These are phyloP conservation scores for Pachymerium ferrugineum DNA, from an alignment of 2,888 invertebrate genomes.

Conservation along the genomic window DNA sequence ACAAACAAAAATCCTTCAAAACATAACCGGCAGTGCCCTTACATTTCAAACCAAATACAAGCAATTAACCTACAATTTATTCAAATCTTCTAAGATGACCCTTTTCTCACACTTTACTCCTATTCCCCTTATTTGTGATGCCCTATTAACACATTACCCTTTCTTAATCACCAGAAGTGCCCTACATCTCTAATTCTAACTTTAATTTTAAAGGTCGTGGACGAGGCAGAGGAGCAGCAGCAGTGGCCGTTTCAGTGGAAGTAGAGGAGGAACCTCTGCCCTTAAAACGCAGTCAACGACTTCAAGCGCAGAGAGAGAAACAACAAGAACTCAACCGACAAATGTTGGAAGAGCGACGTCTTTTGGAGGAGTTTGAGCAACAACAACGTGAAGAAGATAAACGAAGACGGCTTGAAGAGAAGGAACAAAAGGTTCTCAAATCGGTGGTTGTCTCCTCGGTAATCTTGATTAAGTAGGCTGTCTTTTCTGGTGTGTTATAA, in stretches of 20 bases:
- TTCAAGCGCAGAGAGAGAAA: conserved; percentile 59
- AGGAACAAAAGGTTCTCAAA: conserved; percentile 30
- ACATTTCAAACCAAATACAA: too few species aligned
- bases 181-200: not conserved
- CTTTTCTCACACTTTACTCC: too few species aligned
- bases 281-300: conserved; percentile 35
- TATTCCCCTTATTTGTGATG: too few species aligned
- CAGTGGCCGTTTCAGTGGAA: too few species aligned
- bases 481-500: not conserved
- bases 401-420: conserved; percentile 31
- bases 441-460: conserved; percentile 9
- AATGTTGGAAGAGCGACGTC: conserved; percentile 60
- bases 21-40: too few species aligned
- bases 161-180: not conserved
- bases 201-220: conserved; percentile 16
- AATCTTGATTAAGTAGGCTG: not conserved
- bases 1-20: too few species aligned
- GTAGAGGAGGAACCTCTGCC: not conserved
- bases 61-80: too few species aligned
- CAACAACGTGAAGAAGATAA: conserved; percentile 67
- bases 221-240: conserved; percentile 39
- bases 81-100: too few species aligned
- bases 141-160: too few species aligned
- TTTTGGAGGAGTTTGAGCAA: conserved; percentile 59
- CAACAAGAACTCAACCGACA: conserved; percentile 56